A percentile compares a stretch with the other conserved stretches of the same genome.
Conservation (phyloP, 2,113 vertebrate species). For the Notothenia rossii region DNA sequence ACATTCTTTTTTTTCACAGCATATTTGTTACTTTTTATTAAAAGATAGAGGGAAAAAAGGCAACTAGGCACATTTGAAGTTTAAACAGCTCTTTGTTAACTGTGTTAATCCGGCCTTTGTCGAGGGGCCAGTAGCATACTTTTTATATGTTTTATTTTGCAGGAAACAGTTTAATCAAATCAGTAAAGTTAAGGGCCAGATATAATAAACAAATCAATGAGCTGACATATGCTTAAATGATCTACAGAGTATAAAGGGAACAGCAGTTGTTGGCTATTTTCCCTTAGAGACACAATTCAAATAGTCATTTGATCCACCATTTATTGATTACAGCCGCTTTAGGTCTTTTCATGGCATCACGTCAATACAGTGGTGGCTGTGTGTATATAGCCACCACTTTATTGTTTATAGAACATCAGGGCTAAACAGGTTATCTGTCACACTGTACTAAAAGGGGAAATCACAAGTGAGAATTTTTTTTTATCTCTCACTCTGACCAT, state of each 20-base stretch:
- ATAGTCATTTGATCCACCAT: neutral
- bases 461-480: neutral
- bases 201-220: too few relatives aligned
- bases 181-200: neutral
- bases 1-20: neutral
- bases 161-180: neutral
- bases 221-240: too few relatives aligned
- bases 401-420: neutral
- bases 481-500: conserved; percentile 23
- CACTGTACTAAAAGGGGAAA: conserved; percentile 3
- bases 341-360: neutral
- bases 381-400: too few relatives aligned
- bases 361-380: neutral
- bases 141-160: neutral
- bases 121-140: too few relatives aligned
- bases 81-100: too few relatives aligned
- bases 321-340: neutral
- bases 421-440: neutral
- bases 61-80: too few relatives aligned
- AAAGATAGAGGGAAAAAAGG: neutral
- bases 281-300: neutral
- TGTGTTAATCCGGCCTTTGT: neutral
- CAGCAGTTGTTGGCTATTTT: too few relatives aligned
- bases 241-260: too few relatives aligned
- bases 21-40: neutral